These are phyloP conservation scores for Mugil cephalus DNA, from an alignment of 2,113 vertebrate species.

Conservation along the genomic window DNA sequence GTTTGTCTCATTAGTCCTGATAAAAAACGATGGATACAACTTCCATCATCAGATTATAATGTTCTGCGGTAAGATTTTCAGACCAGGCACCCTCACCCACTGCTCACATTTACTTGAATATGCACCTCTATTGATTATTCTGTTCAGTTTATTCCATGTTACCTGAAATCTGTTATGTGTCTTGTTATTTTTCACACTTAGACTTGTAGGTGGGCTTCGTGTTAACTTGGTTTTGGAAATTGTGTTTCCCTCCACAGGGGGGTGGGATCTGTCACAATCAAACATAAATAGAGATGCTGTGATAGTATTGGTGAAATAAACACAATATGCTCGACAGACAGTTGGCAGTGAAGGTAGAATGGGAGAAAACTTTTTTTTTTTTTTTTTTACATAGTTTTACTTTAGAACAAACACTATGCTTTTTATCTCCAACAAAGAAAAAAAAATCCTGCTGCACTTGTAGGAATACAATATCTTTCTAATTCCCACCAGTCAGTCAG, in stretches of 20 bases:
- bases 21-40: constrained; percentile 16
- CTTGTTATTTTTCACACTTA: background rate
- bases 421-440: constrained; percentile 6
- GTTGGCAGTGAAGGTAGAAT: constrained; percentile 8
- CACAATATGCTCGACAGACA: constrained; percentile 42
- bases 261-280: constrained; percentile 12
- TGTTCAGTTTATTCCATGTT: no score
- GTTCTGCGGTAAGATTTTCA: no score
- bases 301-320: constrained; percentile 47
- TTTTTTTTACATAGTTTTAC: background rate
- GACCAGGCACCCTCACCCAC: no score
- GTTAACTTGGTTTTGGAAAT: constrained; percentile 4
- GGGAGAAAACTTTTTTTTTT: constrained; percentile 29
- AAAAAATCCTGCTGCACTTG: background rate
- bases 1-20: background rate
- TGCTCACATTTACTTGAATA: no score
- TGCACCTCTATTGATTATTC: no score
- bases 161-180: background rate
- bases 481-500: constrained; percentile 28
- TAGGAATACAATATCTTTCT: constrained; percentile 1
- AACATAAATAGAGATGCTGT: constrained; percentile 6
- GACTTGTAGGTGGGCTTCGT: background rate
- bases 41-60: constrained; percentile 13
- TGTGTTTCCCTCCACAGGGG: background rate
- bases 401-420: background rate